phyloP scores from a whole-genome alignment of 2,113 vertebrate species.

The Neodontobutis hainanensis region DNA sequence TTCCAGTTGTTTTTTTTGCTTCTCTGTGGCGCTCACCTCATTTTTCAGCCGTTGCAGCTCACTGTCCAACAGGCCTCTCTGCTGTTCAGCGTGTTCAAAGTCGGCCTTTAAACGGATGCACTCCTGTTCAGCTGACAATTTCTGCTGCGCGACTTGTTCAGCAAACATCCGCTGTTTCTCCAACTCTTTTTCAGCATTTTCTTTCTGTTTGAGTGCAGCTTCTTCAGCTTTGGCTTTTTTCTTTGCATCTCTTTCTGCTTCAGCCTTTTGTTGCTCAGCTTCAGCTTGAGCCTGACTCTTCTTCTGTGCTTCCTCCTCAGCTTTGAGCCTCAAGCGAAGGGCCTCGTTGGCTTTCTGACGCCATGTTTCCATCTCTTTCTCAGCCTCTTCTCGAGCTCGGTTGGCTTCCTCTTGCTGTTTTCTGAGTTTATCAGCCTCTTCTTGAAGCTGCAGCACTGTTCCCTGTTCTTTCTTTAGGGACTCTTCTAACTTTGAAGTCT shows the following conservation, averaged over 20 bases:
- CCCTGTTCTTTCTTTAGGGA: constrained; percentile 90
- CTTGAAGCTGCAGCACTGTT: constrained; percentile 86
- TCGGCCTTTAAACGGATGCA: constrained; percentile 90
- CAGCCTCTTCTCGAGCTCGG: constrained; percentile 84
- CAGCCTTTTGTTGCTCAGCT: constrained; percentile 93
- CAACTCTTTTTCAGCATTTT: constrained; percentile 89
- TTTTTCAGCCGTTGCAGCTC: constrained; percentile 89
- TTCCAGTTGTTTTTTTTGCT: constrained; percentile 88
- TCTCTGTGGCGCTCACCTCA: constrained; percentile 82
- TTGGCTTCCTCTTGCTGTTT: constrained; percentile 87
- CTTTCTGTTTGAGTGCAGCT: constrained; percentile 89
- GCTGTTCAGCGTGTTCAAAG: constrained; percentile 91
- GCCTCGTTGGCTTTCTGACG: constrained; percentile 96
- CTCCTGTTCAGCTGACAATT: constrained; percentile 89
- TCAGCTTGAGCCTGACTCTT: constrained; percentile 91
- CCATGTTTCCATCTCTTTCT: constrained; percentile 93
- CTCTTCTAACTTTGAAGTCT: constrained; percentile 86
- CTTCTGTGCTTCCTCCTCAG: constrained; percentile 92
- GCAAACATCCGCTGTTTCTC: constrained; percentile 89
- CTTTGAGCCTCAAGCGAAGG: constrained; percentile 88
- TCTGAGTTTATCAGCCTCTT: constrained; percentile 86
- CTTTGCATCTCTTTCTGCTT: constrained; percentile 89
- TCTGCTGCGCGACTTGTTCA: constrained; percentile 89
- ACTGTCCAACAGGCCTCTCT: constrained; percentile 88
- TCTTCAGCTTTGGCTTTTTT: constrained; percentile 89